Evolutionary conservation across 2,797 vertebrate species (phyloP).

Genomic region (Danio kyathit): DNA sequence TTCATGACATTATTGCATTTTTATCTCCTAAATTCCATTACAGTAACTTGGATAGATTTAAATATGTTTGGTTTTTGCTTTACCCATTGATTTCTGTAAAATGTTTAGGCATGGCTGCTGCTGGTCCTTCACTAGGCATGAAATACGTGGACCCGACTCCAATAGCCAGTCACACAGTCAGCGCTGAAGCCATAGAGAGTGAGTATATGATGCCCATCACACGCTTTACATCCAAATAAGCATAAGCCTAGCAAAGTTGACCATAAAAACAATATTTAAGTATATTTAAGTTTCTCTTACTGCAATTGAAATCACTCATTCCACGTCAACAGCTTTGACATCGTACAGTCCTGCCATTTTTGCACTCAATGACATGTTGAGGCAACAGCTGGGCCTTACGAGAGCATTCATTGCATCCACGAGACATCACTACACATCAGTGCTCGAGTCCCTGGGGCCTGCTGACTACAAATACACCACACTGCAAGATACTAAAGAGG

Average conservation of each 20-base stretch:
- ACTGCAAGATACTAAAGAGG: constrained; percentile 87
- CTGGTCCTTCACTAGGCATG: constrained; percentile 61
- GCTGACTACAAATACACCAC: constrained; percentile 88
- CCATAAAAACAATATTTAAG: too few relatives aligned
- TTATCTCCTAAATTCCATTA: neutral
- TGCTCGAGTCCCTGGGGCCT: constrained; percentile 78
- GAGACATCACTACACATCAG: constrained; percentile 76
- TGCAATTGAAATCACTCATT: neutral
- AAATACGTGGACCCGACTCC: constrained; percentile 74
- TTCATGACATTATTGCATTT: neutral
- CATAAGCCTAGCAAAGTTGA: neutral
- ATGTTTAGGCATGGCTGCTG: constrained; percentile 47
- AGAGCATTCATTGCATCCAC: constrained; percentile 77
- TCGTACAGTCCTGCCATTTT: constrained; percentile 76
- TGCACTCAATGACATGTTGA: constrained; percentile 82
- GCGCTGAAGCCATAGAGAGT: constrained; percentile 86
- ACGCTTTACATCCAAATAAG: neutral
- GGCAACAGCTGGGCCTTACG: constrained; percentile 85
- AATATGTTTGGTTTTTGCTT: neutral
- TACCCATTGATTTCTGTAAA: neutral
- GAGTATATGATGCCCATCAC: constrained; percentile 44
- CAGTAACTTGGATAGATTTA: neutral
- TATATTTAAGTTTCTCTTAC: neutral
- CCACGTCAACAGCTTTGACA: constrained; percentile 77
- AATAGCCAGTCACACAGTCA: constrained; percentile 73